phyloP scores from a whole-genome alignment of 1,140 invertebrate genomes.

The Episyrphus balteatus region DNA sequence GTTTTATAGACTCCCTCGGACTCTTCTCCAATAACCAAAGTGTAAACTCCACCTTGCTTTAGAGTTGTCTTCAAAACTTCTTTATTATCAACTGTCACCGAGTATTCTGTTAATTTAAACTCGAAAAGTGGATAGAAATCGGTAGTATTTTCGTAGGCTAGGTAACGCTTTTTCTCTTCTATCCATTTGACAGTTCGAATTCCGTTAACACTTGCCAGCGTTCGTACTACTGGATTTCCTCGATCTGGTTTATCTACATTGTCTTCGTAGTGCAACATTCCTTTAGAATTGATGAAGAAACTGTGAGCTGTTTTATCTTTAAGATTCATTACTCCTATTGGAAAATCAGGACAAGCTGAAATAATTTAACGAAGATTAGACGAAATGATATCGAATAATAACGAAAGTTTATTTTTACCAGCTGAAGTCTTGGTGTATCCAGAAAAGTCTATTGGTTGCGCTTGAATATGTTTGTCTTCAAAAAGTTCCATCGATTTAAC shows the following conservation, averaged over 20 bases:
- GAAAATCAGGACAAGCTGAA: conserved; percentile 5
- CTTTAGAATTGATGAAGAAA: conserved; percentile 34
- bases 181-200: conserved; percentile 11
- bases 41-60: conserved; percentile 48
- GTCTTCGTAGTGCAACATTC: conserved; percentile 13
- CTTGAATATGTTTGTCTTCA: conserved; percentile 15
- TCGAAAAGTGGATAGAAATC: no score
- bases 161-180: conserved; percentile 7
- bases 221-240: conserved; percentile 20
- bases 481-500: conserved; percentile 26
- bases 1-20: not conserved
- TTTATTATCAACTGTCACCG: conserved; percentile 15
- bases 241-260: conserved; percentile 26
- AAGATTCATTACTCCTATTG: not conserved
- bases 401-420: no score
- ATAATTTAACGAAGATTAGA: not conserved
- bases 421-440: no score
- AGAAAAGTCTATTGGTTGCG: not conserved
- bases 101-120: no score
- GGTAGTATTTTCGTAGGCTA: not conserved
- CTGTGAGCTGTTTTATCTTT: conserved; percentile 30
- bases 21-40: conserved; percentile 36
- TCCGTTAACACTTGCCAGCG: conserved; percentile 15
- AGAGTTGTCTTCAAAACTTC: conserved; percentile 22
- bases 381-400: no score